A percentile compares a stretch with the other conserved stretches of the same genome.
Conservation (phyloP, 2,797 vertebrate species). For the Clangula hyemalis region DNA sequence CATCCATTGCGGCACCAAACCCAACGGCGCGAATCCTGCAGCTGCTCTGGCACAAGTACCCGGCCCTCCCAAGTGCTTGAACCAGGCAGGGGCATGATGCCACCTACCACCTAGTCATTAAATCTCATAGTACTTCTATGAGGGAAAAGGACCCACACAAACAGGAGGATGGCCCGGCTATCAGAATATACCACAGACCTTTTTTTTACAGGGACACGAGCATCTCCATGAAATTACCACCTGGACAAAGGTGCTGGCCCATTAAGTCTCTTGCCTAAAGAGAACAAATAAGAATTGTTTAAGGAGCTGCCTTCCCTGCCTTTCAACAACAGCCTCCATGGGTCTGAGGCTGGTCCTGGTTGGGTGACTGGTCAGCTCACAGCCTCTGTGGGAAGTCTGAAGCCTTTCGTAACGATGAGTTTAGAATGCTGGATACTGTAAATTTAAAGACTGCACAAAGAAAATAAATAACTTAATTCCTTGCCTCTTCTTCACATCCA, state of each 20-base stretch:
- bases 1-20: neutral
- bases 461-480: constrained; percentile 56
- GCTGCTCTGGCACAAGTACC: neutral
- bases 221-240: neutral
- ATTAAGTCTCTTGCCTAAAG: neutral
- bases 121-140: neutral
- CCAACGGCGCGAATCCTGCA: neutral
- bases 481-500: neutral
- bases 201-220: neutral
- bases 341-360: neutral
- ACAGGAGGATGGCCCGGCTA: neutral
- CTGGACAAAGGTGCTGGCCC: neutral
- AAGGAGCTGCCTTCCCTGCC: neutral
- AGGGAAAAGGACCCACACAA: neutral
- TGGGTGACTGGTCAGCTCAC: neutral
- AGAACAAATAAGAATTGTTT: neutral
- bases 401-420: neutral
- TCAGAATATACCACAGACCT: neutral
- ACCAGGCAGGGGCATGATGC: neutral
- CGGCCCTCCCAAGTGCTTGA: neutral
- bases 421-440: neutral
- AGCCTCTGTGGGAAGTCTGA: neutral
- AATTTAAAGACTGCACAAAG: neutral
- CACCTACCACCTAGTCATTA: neutral
- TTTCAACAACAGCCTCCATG: neutral